Base-by-base conservation (phyloP, 2,113 vertebrate species). In the Passer montanus region DNA sequence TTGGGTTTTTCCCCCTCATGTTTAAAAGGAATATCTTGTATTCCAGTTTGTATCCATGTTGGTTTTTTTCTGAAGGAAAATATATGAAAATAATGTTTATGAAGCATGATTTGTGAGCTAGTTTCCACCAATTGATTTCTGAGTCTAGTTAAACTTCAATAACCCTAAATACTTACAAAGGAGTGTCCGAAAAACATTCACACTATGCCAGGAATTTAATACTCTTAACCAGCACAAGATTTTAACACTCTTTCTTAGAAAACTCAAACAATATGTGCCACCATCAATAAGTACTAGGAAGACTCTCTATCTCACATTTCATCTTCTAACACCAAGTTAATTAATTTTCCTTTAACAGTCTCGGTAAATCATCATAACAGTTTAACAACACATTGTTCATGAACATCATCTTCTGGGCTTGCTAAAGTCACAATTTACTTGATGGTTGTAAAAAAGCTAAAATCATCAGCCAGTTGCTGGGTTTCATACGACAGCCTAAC, bases 121-220 rank as follows among this genome's bases (percentile, higher is more conserved):
- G 26, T 59, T 78, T 72, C 27, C 52, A 91, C 44, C 47, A 92
- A 68, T 6, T 63, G 66, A 52, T 84, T 91, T 84, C 56, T 79
- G 22, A 90, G 55, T 79, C 60, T 76, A 73, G 52, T 82, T 53
- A 90, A 83, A 74, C 30, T 50, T 74, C 69, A 92, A 68, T 90
- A 92, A 92, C 79, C 26, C 41, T 53, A 91, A 94, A 72, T 76
- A 92, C 27, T 89, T 88, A 75, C 7, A 89, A 80, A 91, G 56
- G 50, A 86, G 59, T 55, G 56, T 35, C 86, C 91, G 79, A 78
- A 87, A 92, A 91, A 69, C 75, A 77, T 68, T 84, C 74, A 79
- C n/a, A 77, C 69, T 75, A 95, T 72, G 60, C 41, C 69, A 89
- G 74, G 92, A 93, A 97, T 93, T 91, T 89, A 84, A 93, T 53